phyloP scores from a whole-genome alignment of 2,113 vertebrate genomes.

The Herpetotheres cachinnans region DNA sequence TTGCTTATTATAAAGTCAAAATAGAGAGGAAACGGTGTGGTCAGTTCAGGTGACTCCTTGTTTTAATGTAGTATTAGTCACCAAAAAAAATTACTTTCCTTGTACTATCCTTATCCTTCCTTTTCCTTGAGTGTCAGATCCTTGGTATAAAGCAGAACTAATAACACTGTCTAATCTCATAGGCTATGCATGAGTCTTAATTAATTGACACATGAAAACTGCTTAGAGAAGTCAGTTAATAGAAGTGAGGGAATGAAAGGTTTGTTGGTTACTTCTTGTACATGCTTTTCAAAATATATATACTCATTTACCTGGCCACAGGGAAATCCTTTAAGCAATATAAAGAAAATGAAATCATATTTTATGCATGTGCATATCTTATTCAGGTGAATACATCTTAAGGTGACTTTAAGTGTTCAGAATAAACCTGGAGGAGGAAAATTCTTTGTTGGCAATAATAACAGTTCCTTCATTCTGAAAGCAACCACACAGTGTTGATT shows the following conservation, averaged over 20 bases:
- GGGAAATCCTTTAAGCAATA: background rate
- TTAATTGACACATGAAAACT: background rate
- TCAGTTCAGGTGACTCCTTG: background rate
- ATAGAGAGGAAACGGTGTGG: background rate
- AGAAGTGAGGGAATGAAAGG: background rate
- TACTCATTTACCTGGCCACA: background rate
- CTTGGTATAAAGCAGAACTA: background rate
- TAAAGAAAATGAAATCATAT: constrained; percentile 4
- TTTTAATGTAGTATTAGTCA: background rate
- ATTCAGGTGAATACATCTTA: background rate
- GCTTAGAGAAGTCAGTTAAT: background rate
- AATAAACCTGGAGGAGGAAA: background rate
- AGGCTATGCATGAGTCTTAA: background rate
- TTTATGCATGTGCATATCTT: background rate
- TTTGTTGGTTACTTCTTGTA: background rate
- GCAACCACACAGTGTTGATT: background rate
- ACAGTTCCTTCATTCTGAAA: background rate
- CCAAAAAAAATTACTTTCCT: background rate
- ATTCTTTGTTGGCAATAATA: background rate
- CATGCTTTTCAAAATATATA: background rate
- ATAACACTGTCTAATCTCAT: background rate
- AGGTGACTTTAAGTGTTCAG: background rate
- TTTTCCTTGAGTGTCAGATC: background rate
- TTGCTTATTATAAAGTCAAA: background rate
- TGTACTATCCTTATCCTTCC: background rate